Evolutionary conservation across 92 coral and sea anemone genomes (phyloP).

Genomic region (Micromussa lordhowensis): DNA sequence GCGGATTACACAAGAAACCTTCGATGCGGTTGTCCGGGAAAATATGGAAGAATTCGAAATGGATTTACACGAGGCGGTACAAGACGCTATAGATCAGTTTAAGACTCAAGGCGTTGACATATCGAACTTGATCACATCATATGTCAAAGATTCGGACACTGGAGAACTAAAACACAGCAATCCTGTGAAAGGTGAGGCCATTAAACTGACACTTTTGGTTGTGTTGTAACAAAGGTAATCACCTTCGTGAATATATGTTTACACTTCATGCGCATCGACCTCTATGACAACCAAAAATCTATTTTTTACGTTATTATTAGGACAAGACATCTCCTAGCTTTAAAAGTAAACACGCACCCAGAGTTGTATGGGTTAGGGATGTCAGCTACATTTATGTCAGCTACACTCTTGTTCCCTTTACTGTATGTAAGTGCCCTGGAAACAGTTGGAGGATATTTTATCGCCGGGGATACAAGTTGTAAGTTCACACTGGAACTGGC

Average conservation of each 20-base stretch:
- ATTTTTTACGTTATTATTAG: neutral
- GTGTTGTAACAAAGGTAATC: neutral
- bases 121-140: constrained; percentile 78
- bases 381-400: neutral
- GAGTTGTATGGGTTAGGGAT: neutral
- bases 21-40: constrained; percentile 84
- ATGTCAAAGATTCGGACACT: constrained; percentile 53
- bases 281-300: neutral
- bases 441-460: neutral
- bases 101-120: constrained; percentile 88
- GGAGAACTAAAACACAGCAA: constrained; percentile 67
- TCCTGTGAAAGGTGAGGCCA: constrained; percentile 80
- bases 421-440: neutral
- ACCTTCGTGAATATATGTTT: neutral
- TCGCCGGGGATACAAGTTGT: too few species aligned
- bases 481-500: too few species aligned
- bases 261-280: neutral
- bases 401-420: neutral
- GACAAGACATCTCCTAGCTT: neutral
- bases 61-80: constrained; percentile 80
- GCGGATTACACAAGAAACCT: constrained; percentile 82
- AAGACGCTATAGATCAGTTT: constrained; percentile 82
- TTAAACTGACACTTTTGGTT: neutral
- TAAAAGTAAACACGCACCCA: too few species aligned
- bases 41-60: constrained; percentile 90